phyloP scores from a whole-genome alignment of 2,888 invertebrate species.

The Frankliniella fusca region DNA sequence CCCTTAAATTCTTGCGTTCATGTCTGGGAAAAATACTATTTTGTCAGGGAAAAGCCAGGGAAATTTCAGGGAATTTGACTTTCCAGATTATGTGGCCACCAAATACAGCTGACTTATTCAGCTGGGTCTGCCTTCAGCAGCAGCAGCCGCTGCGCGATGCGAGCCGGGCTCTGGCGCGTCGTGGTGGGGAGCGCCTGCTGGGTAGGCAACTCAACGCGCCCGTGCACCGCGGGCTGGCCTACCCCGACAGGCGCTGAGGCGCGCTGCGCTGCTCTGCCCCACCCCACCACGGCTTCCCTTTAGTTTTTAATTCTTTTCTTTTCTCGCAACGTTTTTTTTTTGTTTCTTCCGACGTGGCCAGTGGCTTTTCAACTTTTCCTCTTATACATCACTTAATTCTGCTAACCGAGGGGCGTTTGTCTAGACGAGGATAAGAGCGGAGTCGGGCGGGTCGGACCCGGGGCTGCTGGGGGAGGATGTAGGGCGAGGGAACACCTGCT shows the following conservation, averaged over 20 bases:
- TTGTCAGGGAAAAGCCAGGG: no score
- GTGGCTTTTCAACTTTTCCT: not conserved
- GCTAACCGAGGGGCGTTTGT: not conserved
- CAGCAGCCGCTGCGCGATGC: no score
- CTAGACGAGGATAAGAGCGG: not conserved
- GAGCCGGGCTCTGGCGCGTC: not conserved
- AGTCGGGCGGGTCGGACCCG: no score
- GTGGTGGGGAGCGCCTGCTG: not conserved
- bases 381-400: not conserved
- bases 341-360: not conserved
- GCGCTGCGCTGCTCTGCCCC: not conserved
- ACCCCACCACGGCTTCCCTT: no score
- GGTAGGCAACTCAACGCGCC: not conserved
- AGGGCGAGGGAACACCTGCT: not conserved
- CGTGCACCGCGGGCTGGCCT: not conserved
- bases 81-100: no score
- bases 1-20: no score
- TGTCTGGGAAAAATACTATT: no score
- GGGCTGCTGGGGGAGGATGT: not conserved
- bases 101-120: no score
- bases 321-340: no score
- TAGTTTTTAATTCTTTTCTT: no score
- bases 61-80: no score
- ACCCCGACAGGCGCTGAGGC: not conserved
- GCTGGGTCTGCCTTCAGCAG: no score